A percentile compares a stretch with the other conserved stretches of the same genome.
Conservation (phyloP, 2,888 invertebrate species). For the Callimorpha dominula region DNA sequence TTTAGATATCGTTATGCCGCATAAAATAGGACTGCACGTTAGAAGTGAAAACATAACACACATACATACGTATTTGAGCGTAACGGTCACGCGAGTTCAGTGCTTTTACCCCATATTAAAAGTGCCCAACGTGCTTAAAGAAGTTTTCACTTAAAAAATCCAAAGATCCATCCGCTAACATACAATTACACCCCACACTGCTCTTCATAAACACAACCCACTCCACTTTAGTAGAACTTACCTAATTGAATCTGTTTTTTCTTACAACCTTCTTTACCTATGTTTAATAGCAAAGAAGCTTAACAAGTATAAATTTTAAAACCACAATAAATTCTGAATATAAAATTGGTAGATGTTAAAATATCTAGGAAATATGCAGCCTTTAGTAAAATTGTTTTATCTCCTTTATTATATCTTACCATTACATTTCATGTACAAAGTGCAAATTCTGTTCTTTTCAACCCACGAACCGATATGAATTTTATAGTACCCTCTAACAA, state of each 20-base stretch:
- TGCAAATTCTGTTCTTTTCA: too few species aligned
- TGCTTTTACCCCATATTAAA: too few species aligned
- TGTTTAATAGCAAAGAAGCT: neutral
- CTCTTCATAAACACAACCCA: too few species aligned
- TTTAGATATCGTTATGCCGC: too few species aligned
- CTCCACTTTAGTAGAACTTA: neutral
- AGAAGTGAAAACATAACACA: too few species aligned
- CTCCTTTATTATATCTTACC: neutral
- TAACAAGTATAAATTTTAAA: neutral
- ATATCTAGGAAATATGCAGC: neutral
- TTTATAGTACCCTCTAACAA: neutral
- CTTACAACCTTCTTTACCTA: neutral
- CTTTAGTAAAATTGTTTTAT: neutral
- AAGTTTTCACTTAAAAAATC: too few species aligned
- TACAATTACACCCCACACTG: too few species aligned
- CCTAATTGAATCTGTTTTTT: neutral
- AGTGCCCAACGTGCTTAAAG: too few species aligned
- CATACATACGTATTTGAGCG: too few species aligned
- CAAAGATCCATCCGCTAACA: too few species aligned
- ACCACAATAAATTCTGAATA: neutral
- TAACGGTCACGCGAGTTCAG: too few species aligned
- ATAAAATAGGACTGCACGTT: too few species aligned
- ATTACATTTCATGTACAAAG: neutral
- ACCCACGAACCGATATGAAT: neutral
- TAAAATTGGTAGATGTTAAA: neutral